These are phyloP conservation scores for Corynorhinus townsendii DNA, from an alignment of 2,113 vertebrate genomes.

Conservation along the genomic window DNA sequence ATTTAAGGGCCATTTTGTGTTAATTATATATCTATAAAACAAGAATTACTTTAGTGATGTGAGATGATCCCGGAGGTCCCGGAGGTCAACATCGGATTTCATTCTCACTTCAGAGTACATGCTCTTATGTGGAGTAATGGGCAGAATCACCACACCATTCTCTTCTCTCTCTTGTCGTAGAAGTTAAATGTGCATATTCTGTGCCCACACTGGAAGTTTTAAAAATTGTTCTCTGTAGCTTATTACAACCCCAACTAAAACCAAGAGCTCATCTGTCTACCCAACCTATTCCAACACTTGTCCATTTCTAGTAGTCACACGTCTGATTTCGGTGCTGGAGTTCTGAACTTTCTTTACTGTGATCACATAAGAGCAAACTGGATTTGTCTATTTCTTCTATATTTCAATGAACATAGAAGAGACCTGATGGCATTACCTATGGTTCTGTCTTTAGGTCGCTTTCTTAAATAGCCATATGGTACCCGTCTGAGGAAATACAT, in stretches of 20 bases:
- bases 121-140: rapidly evolving
- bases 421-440: not conserved
- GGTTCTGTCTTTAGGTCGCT: not conserved
- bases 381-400: not conserved
- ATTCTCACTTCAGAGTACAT: not conserved
- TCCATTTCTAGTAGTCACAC: not conserved
- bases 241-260: not conserved
- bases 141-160: not conserved
- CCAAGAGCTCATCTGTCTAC: not conserved
- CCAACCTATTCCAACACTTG: not conserved
- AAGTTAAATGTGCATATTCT: not conserved
- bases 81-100: not conserved
- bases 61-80: not conserved
- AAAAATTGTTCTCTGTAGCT: not conserved
- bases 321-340: not conserved
- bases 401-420: not conserved
- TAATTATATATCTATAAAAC: not conserved
- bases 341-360: not conserved
- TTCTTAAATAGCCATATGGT: not conserved
- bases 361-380: not conserved
- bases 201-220: not conserved
- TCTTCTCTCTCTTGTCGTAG: not conserved
- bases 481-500: not conserved
- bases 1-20: not conserved
- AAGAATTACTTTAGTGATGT: not conserved